phyloP scores from a whole-genome alignment of 2,888 invertebrate species.

The Dryobota labecula region DNA sequence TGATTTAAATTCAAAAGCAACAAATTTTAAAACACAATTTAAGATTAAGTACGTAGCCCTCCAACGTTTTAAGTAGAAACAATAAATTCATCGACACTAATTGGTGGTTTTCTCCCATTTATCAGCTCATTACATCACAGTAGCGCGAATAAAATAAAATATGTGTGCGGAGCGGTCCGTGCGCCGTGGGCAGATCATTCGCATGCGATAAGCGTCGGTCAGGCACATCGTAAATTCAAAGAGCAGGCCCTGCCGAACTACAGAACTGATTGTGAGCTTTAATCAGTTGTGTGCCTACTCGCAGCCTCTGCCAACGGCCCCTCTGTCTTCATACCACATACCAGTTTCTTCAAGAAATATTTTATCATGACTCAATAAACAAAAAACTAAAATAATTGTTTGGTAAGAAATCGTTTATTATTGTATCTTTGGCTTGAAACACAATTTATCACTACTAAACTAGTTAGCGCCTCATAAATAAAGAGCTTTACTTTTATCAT shows the following conservation, averaged over 20 bases:
- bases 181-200: conserved; percentile 90
- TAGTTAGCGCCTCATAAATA: conserved; percentile 58
- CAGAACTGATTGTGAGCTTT: conserved; percentile 89
- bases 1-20: conserved; percentile 81
- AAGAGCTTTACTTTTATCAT: conserved; percentile 46
- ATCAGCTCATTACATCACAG: conserved; percentile 91
- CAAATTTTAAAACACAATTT: conserved; percentile 86
- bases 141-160: conserved; percentile 91
- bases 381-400: conserved; percentile 41
- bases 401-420: conserved; percentile 43
- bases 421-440: conserved; percentile 44
- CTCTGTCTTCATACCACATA: conserved; percentile 55
- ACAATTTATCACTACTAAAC: conserved; percentile 52
- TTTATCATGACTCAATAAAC: conserved; percentile 27
- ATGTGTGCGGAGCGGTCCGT: conserved; percentile 89
- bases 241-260: conserved; percentile 88
- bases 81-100: conserved; percentile 91
- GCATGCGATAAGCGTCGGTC: conserved; percentile 90
- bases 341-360: conserved; percentile 27
- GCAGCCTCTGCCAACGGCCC: conserved; percentile 62
- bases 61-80: conserved; percentile 91
- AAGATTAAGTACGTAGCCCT: conserved; percentile 89
- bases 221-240: conserved; percentile 91
- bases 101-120: conserved; percentile 91
- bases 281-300: conserved; percentile 85